Conservation (phyloP, 2,113 vertebrate genomes). For the Morone saxatilis region DNA sequence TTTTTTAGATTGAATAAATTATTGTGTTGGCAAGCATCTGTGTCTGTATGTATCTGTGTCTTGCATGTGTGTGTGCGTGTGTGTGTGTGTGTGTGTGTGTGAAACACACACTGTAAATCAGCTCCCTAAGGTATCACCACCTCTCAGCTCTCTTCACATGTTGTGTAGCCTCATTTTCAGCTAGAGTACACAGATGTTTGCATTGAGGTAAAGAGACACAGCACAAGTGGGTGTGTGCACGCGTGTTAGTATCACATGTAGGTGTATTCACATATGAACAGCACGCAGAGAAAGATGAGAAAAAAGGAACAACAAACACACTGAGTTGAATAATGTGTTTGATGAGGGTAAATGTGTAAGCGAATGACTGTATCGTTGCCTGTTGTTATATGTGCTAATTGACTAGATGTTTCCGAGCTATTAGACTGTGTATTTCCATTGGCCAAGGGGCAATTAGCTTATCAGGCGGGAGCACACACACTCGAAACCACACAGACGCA, state of each 20-base stretch:
- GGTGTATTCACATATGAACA: background rate
- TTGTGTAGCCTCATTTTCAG: constrained; percentile 49
- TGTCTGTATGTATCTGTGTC: constrained; percentile 24
- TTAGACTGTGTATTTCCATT: constrained; percentile 69
- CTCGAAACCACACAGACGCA: background rate
- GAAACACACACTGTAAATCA: constrained; percentile 47
- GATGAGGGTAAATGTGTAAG: constrained; percentile 54
- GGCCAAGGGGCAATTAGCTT: constrained; percentile 79
- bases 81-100: background rate
- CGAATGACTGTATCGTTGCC: constrained; percentile 58
- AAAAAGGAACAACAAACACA: constrained; percentile 26
- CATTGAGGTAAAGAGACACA: constrained; percentile 5
- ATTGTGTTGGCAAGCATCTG: constrained; percentile 48
- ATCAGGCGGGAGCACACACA: constrained; percentile 62
- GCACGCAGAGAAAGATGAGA: background rate
- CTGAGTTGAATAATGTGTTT: constrained; percentile 34
- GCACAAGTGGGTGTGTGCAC: constrained; percentile 29
- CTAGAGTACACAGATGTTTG: constrained; percentile 4
- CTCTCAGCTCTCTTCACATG: constrained; percentile 42
- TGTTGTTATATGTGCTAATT: constrained; percentile 76
- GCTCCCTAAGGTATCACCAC: constrained; percentile 49
- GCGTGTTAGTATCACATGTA: constrained; percentile 10
- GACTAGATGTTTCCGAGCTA: constrained; percentile 74
- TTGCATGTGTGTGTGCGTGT: background rate
- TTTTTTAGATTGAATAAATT: constrained; percentile 67